Conservation (phyloP, 2,797 vertebrate species). For the Paguma larvata region DNA sequence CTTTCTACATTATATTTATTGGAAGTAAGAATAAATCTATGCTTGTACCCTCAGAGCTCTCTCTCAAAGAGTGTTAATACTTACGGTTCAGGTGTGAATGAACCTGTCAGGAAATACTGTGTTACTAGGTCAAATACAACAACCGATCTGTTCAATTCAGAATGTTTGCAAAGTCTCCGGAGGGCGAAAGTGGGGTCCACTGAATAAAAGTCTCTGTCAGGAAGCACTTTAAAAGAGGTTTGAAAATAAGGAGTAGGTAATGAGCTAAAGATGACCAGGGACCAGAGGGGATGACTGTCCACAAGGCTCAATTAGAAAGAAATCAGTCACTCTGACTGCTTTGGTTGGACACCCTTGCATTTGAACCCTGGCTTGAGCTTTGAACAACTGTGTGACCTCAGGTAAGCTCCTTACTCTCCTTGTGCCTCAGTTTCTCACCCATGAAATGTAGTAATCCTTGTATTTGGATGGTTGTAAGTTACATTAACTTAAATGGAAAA, state of each 20-base stretch:
- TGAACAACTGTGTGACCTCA: not conserved
- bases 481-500: not conserved
- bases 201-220: slow-evolving; percentile 11
- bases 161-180: slow-evolving; percentile 2
- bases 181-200: not conserved
- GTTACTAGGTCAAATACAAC: not conserved
- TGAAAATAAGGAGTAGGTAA: not conserved
- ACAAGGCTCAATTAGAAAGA: not conserved
- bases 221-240: not conserved
- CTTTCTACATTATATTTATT: not conserved
- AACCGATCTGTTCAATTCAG: not conserved
- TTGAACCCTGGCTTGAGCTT: not conserved
- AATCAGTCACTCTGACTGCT: not conserved
- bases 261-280: not conserved
- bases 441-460: not conserved
- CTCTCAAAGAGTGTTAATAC: not conserved
- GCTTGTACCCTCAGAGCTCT: not conserved
- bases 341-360: not conserved
- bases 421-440: not conserved
- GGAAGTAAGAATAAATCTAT: not conserved
- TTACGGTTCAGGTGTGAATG: not conserved
- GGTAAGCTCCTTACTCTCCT: not conserved
- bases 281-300: not conserved
- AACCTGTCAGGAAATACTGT: not conserved
- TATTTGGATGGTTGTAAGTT: not conserved